Evolutionary conservation across 2,888 invertebrate genomes (phyloP), one percentile per base, ranked within the genome.

Genomic region (Megamerina dolium): DNA sequence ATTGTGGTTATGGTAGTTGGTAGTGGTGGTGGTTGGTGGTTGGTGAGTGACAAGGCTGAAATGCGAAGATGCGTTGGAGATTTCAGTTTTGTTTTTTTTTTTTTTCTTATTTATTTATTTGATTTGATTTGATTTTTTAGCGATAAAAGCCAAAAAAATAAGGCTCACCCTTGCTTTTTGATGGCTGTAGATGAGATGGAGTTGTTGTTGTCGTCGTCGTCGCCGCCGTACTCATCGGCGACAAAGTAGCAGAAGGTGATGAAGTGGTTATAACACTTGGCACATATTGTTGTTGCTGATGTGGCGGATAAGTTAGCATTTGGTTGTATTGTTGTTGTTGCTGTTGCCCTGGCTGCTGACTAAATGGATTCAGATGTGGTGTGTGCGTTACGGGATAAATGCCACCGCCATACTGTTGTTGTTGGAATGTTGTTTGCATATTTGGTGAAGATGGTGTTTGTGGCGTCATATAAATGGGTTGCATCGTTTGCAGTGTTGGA

Each of bases 91-190:
- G 20, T 16, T 32, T 29, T 20, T 43, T 37, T 14, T 27, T 33
- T 32, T 9, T 40, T 32, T 23, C 13, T 33, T 38, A 31, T 20
- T 21, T 38, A 29, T 14, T 9, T n/a, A 14, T 43, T 35, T 43
- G 29, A 33, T 44, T 41, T 36, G 37, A 37, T 45, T 43, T 45
- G 38, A 43, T 37, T 35, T 48, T 53, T 58, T 58, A 58, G 58
- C 58, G 44, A 58, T 56, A 55, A 52, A 54, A 53, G 56, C 57
- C 51, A 53, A 55, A 54, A 50, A 48, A 43, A 46, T 60, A 53
- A 59, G 56, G 63, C 65, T 65, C 65, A 65, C 65, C 65, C 62
- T 63, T 60, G 48, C 57, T 53, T 52, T 53, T 54, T 59, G 61
- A 10, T 10, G 10, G 60, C 55, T 39, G 39, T 40, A 30, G 48